Percentiles rank a stretch among this genome's conserved stretches.
phyloP scores from a whole-genome alignment of 2,888 invertebrate genomes.

The Philaethria dido region DNA sequence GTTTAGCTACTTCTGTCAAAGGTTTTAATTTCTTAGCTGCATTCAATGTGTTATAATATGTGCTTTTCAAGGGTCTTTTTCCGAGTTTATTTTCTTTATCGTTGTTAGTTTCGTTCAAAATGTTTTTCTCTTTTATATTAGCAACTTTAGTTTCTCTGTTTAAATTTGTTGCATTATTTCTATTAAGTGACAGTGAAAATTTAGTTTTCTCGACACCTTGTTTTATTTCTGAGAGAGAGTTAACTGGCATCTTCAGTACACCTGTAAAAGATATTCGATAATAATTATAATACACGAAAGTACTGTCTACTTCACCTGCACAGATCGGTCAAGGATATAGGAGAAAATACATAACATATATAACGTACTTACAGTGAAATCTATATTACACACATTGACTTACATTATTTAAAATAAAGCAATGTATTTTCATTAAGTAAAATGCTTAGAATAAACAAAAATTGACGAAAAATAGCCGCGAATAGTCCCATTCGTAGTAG shows the following conservation, averaged over 20 bases:
- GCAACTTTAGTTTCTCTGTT: constrained; percentile 65
- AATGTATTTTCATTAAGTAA: constrained; percentile 56
- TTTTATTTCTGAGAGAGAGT: constrained; percentile 73
- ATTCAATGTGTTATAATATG: constrained; percentile 70
- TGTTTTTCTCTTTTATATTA: constrained; percentile 56
- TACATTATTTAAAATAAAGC: constrained; percentile 75
- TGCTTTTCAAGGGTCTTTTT: constrained; percentile 67
- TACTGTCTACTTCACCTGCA: constrained; percentile 58
- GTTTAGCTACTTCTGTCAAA: constrained; percentile 59
- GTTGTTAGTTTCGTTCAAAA: constrained; percentile 54
- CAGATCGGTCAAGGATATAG: constrained; percentile 70
- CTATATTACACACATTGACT: constrained; percentile 71
- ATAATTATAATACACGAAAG: constrained; percentile 22
- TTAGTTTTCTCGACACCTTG: constrained; percentile 73
- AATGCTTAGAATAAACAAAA: constrained; percentile 58
- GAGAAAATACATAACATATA: constrained; percentile 47
- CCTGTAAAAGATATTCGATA: constrained; percentile 60
- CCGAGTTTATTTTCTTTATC: constrained; percentile 75
- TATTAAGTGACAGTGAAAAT: constrained; percentile 73
- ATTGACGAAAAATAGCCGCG: constrained; percentile 64
- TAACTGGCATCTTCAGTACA: constrained; percentile 83
- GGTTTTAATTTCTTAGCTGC: constrained; percentile 76
- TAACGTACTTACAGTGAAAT: constrained; percentile 67
- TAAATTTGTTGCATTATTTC: constrained; percentile 73
- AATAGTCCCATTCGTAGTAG: constrained; percentile 65